A percentile compares a stretch with the other conserved stretches of the same genome.
phyloP scores from a whole-genome alignment of 2,113 vertebrate genomes.

The Calonectris borealis region DNA sequence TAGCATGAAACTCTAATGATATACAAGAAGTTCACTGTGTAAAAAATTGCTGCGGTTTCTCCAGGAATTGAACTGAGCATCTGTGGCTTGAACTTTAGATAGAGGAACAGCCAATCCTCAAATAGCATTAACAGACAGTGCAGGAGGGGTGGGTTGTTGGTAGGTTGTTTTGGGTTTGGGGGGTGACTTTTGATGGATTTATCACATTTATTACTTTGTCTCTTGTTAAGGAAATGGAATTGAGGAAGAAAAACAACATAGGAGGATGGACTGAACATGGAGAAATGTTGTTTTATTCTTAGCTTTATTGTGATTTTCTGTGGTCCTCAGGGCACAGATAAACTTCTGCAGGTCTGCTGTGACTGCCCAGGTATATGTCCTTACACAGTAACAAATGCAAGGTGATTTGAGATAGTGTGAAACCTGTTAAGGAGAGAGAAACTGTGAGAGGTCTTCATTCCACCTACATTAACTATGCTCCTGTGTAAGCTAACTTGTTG shows the following conservation, averaged over 20 bases:
- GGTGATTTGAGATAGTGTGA: background rate
- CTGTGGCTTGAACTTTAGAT: background rate
- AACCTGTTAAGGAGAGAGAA: background rate
- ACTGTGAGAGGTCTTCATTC: background rate
- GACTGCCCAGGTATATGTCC: background rate
- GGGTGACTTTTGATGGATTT: background rate
- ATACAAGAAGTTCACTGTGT: background rate
- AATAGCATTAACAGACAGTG: background rate
- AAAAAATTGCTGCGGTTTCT: background rate
- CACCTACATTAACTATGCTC: background rate
- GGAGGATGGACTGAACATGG: background rate
- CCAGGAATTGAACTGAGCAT: background rate
- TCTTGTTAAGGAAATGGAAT: background rate
- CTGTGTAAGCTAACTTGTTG: background rate
- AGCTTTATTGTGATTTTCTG: background rate
- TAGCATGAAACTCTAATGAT: background rate
- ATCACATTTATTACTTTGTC: background rate
- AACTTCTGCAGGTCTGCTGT: background rate
- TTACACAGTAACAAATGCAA: background rate
- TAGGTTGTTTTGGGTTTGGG: background rate
- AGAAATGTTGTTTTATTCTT: background rate
- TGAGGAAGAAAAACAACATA: background rate
- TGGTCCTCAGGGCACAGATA: background rate
- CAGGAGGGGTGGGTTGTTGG: rapidly evolving
- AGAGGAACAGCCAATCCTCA: background rate